Evolutionary conservation across 2,888 invertebrate species (phyloP), one percentile per base, ranked within the genome.

Genomic region (Pheosia tremula): DNA sequence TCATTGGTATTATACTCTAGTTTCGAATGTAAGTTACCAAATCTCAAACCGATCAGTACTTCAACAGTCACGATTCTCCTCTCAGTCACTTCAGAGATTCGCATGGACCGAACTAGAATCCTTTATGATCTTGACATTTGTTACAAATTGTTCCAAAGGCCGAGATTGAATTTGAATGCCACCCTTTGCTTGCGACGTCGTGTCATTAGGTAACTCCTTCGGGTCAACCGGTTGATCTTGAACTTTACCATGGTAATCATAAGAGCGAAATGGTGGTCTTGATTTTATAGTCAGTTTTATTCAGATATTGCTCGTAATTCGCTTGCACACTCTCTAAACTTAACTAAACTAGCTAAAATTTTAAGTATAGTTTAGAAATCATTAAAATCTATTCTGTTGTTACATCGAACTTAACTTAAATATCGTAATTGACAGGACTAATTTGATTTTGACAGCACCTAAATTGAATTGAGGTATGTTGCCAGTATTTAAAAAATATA

Each of bases 71-170:
- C 77, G 77, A 77, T 69, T 71, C 58, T 57, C 59, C 64, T 59
- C 67, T 77, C 66, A 68, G 56, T 74, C 56, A 56, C 56, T 24
- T 43, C 60, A 69, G 66, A 68, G 64, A 60, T 71, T 74, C 64
- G 72, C 67, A 72, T 60, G 64, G 61, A 69, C 64, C 67, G 62
- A 73, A 72, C 66, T 74, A 58, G 72, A 69, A 70, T 74, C 73
- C 69, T 78, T 82, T 81, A 82, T 80, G 80, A 73, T 81, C 82
- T 82, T 85, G 84, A 84, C 85, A 85, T 85, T 85, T 83, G 77
- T 75, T 76, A 75, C 72, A 78, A 77, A 83, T 80, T 79, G 80
- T 80, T 80, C 74, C 75, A 78, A 79, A 81, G 79, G 68, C 79
- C 74, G 75, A 79, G 81, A 81, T 80, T 78, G 78, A 76, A 75